Evolutionary conservation across 2,797 vertebrate species (phyloP).

Genomic region (Cacajao melanocephalus): DNA sequence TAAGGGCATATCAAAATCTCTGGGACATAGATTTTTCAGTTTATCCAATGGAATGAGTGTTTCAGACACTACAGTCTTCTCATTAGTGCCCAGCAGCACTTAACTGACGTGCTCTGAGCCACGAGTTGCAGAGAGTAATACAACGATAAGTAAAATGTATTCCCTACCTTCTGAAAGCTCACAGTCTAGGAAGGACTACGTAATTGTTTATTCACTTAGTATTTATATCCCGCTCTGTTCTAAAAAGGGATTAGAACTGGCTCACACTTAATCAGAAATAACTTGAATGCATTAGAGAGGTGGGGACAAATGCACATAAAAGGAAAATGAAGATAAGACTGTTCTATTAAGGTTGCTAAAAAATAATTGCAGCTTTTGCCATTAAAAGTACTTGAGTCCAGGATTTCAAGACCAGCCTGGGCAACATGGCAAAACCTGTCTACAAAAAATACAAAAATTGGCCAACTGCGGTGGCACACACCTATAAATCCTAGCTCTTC

Average conservation of each 20-base stretch:
- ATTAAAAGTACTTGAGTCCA: no score
- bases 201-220: constrained; percentile 52
- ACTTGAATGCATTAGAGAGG: constrained; percentile 31
- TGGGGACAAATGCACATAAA: constrained; percentile 54
- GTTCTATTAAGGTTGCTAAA: not conserved
- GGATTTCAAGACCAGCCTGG: no score
- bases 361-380: no score
- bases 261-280: constrained; percentile 61
- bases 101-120: not conserved
- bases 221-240: constrained; percentile 55
- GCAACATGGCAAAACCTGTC: no score
- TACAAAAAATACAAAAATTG: no score
- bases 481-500: no score
- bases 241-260: constrained; percentile 59
- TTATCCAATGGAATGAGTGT: not conserved
- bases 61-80: not conserved
- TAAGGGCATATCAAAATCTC: not conserved
- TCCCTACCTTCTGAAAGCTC: constrained; percentile 18
- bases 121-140: not conserved
- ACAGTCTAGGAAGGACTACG: not conserved
- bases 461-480: no score
- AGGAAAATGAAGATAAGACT: constrained; percentile 30
- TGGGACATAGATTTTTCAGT: not conserved
- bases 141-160: not conserved
- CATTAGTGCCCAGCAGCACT: not conserved